phyloP scores from a whole-genome alignment of 2,113 vertebrate genomes.

The Phalacrocorax aristotelis region DNA sequence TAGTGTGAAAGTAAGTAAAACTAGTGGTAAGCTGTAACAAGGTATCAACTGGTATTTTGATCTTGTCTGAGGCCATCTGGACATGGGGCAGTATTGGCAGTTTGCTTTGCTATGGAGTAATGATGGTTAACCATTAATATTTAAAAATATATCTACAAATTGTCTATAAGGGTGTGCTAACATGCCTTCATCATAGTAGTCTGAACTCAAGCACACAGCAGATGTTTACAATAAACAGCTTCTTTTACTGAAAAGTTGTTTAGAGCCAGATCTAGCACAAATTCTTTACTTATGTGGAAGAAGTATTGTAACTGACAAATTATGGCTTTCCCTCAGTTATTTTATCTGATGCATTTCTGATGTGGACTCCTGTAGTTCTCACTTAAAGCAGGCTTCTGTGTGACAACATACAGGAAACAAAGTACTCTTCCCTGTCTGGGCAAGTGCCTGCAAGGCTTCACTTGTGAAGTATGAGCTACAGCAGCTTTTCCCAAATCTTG shows the following conservation, averaged over 20 bases:
- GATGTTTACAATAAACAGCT: background rate
- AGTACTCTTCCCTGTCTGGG: background rate
- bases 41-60: background rate
- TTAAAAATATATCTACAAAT: background rate
- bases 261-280: background rate
- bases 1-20: background rate
- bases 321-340: background rate
- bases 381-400: background rate
- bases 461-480: background rate
- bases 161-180: background rate
- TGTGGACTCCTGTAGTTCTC: background rate
- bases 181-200: background rate
- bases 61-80: background rate
- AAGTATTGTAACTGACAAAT: background rate
- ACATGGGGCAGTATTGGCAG: background rate
- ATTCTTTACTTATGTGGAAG: background rate
- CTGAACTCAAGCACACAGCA: background rate
- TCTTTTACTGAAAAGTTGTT: background rate
- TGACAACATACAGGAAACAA: background rate
- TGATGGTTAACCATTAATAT: background rate
- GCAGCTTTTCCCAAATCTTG: background rate
- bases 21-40: background rate
- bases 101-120: background rate
- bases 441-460: background rate
- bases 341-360: background rate